Percentiles rank a stretch among this genome's conserved stretches.
Conservation (phyloP, 2,888 invertebrate species). For the Elegia similella region DNA sequence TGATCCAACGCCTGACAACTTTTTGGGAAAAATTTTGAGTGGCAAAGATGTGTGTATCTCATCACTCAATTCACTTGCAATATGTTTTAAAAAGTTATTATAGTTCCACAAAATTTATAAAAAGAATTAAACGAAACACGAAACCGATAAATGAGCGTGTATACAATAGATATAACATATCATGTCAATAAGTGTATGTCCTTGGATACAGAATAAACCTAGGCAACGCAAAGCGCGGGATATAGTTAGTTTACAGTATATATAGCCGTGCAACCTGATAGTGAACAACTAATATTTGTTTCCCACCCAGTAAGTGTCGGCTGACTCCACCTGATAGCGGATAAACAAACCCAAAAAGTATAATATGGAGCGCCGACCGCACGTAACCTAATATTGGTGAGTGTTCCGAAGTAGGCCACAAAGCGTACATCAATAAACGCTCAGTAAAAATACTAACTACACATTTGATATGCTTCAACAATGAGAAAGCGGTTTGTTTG, state of each 20-base stretch:
- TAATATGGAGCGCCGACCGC: slow-evolving; percentile 22
- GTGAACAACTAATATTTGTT: background rate
- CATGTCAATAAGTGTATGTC: too few relatives aligned
- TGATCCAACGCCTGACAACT: slow-evolving; percentile 5
- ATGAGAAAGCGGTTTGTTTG: background rate
- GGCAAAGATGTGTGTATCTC: too few relatives aligned
- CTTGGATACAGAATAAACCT: too few relatives aligned
- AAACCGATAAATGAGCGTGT: too few relatives aligned
- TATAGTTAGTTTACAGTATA: background rate
- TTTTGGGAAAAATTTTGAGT: background rate
- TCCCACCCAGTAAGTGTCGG: background rate
- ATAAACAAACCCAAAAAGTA: slow-evolving; percentile 15
- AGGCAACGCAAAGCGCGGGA: too few relatives aligned
- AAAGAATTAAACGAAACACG: too few relatives aligned
- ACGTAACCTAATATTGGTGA: slow-evolving; percentile 26
- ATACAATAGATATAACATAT: too few relatives aligned
- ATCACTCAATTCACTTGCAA: too few relatives aligned
- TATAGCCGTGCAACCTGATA: background rate
- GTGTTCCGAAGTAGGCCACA: slow-evolving; percentile 39
- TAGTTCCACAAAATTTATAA: too few relatives aligned
- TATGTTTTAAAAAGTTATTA: too few relatives aligned
- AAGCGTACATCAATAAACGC: slow-evolving; percentile 34
- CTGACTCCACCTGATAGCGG: slow-evolving; percentile 6
- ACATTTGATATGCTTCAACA: background rate
- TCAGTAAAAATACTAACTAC: background rate